Evolutionary conservation across 53 echinoderm and acorn worm genomes (phyloP).

Genomic region (Paracentrotus lividus): DNA sequence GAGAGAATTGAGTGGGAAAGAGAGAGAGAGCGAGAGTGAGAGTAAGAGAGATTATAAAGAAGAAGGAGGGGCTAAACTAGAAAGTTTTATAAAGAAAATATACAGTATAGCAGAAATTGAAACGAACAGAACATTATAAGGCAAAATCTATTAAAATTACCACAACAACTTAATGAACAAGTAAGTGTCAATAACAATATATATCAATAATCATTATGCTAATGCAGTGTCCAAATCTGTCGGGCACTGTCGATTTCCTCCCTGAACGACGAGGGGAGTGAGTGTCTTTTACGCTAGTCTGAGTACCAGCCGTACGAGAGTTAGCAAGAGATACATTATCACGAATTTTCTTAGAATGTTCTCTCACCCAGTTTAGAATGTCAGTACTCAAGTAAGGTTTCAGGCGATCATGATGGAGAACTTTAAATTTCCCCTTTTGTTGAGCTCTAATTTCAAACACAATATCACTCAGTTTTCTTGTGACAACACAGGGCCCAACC

Average conservation of each 20-base stretch:
- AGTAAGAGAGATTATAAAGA: too few species aligned
- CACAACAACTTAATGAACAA: too few species aligned
- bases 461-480: slow-evolving; percentile 69
- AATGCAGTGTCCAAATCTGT: slow-evolving; percentile 19
- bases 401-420: slow-evolving; percentile 68
- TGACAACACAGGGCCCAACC: slow-evolving; percentile 83
- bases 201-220: too few species aligned
- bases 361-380: slow-evolving; percentile 45
- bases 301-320: background rate
- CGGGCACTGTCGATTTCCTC: background rate
- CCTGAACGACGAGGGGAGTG: background rate
- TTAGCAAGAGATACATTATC: background rate
- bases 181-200: too few species aligned
- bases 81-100: too few species aligned
- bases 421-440: slow-evolving; percentile 24
- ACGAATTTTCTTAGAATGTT: slow-evolving; percentile 31
- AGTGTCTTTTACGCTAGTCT: slow-evolving; percentile 1
- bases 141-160: too few species aligned
- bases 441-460: slow-evolving; percentile 67
- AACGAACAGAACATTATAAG: too few species aligned
- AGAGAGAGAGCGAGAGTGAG: too few species aligned
- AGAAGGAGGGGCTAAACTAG: too few species aligned
- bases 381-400: slow-evolving; percentile 44
- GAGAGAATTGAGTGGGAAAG: too few species aligned
- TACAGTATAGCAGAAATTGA: too few species aligned